Evolutionary conservation across 2,888 invertebrate species (phyloP), one percentile per base, ranked within the genome.

Genomic region (Limenitis camilla): DNA sequence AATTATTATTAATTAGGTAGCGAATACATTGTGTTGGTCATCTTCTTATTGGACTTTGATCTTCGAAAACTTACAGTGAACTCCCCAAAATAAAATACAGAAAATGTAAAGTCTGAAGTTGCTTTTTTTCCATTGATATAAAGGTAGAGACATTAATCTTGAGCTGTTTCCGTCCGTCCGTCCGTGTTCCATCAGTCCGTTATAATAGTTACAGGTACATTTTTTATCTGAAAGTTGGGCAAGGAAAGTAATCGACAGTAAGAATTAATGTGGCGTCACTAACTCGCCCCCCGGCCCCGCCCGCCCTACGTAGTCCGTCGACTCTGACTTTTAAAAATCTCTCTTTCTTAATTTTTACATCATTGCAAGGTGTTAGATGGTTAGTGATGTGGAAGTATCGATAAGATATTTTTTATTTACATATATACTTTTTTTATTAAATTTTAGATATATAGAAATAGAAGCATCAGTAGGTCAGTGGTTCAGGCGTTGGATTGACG

Each of bases 221-320:
- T 72, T 72, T 76, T 73, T 64, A 60, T 64, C 69, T 61, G 62
- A 56, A 57, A 57, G 57, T 55, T 62, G 52, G 63, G 61, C 60
- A 63, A 58, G n/a, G 49, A 54, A 55, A 77, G 81, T 76, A 81
- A 85, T 83, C 83, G 84, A 82, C 81, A 76, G 71, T 62, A 68
- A 69, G 75, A 76, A 86, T 85, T 84, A 86, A 86, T 86, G 86
- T 86, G 82, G 80, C 84, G 84, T 72, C 82, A 81, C 85, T 84
- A 86, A 86, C 84, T 81, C 76, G 75, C 57, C 66, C 69, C 72
- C 70, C 69, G 73, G 67, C 73, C 67, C 73, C 68, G 71, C 72
- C 63, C 19, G 19, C 19, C 19, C 19, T 19, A 19, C 19, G 19
- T 19, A 19, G 19, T 19, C 19, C 69, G 72, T 70, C 69, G 73